A percentile compares a stretch with the other conserved stretches of the same genome.
These are phyloP conservation scores for Myopa testacea DNA, from an alignment of 2,888 invertebrate species.

Conservation along the genomic window DNA sequence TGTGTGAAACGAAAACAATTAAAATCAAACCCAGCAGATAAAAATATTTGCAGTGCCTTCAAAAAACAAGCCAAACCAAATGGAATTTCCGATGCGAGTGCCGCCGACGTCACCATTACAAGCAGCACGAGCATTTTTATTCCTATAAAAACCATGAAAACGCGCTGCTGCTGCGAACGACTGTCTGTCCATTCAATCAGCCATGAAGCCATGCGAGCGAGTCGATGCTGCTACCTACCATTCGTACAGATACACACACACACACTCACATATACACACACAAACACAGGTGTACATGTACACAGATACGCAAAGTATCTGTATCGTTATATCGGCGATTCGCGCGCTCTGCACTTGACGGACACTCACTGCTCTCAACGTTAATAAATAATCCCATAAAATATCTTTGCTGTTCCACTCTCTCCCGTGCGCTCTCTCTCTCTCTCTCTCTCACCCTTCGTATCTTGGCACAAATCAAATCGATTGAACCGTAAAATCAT, in stretches of 20 bases:
- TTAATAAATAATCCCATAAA: not conserved
- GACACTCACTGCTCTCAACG: not conserved
- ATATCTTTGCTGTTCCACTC: not conserved
- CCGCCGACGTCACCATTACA: not conserved
- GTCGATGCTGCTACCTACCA: not conserved
- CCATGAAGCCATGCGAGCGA: not conserved
- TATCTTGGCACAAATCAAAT: not conserved
- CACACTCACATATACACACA: constrained; percentile 29
- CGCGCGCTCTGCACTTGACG: constrained; percentile 46
- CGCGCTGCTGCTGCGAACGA: constrained; percentile 3
- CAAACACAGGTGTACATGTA: constrained; percentile 13
- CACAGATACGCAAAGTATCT: constrained; percentile 32
- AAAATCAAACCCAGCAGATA: constrained; percentile 10
- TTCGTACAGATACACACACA: constrained; percentile 24
- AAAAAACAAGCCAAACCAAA: constrained; percentile 26
- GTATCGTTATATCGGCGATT: constrained; percentile 45
- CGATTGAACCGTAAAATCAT: constrained; percentile 21
- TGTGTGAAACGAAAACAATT: constrained; percentile 3
- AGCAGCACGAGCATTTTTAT: not conserved
- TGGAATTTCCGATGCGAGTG: constrained; percentile 31
- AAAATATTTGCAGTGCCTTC: constrained; percentile 18
- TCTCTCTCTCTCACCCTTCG: not conserved
- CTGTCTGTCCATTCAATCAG: constrained; percentile 10
- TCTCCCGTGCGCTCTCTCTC: not conserved
- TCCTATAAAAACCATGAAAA: constrained; percentile 24